Conservation (phyloP, 2,113 vertebrate genomes). For the Melanostigma gelatinosum region DNA sequence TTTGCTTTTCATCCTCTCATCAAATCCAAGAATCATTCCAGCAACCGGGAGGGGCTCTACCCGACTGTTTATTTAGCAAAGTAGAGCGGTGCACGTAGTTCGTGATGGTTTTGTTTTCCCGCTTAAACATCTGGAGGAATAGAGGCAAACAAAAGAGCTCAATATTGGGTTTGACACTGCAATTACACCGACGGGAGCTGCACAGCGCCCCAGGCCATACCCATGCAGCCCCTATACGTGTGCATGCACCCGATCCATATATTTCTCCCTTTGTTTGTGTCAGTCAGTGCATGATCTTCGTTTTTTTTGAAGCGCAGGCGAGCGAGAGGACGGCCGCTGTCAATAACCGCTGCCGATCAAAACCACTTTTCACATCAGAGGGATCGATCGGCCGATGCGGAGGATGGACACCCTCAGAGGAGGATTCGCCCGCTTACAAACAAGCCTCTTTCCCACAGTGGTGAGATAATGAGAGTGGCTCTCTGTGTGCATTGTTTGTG, state of each 20-base stretch:
- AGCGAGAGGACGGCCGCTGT: constrained; percentile 41
- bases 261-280: constrained; percentile 51
- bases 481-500: constrained; percentile 17
- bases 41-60: not conserved
- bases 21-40: constrained; percentile 14
- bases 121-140: constrained; percentile 31
- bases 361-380: constrained; percentile 71
- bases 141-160: constrained; percentile 58
- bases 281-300: constrained; percentile 32
- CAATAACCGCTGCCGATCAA: constrained; percentile 69
- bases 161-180: constrained; percentile 54
- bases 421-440: constrained; percentile 40
- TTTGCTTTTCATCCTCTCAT: constrained; percentile 18
- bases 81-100: constrained; percentile 11
- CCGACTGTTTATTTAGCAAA: constrained; percentile 26
- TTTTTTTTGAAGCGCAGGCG: constrained; percentile 44
- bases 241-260: constrained; percentile 40
- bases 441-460: constrained; percentile 41
- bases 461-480: constrained; percentile 37
- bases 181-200: constrained; percentile 56
- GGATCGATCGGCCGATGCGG: constrained; percentile 47
- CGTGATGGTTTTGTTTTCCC: constrained; percentile 37
- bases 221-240: constrained; percentile 15
- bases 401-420: constrained; percentile 46
- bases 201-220: constrained; percentile 36